These are phyloP conservation scores for Papilio helenus DNA, from an alignment of 1,140 invertebrate genomes.

Conservation along the genomic window DNA sequence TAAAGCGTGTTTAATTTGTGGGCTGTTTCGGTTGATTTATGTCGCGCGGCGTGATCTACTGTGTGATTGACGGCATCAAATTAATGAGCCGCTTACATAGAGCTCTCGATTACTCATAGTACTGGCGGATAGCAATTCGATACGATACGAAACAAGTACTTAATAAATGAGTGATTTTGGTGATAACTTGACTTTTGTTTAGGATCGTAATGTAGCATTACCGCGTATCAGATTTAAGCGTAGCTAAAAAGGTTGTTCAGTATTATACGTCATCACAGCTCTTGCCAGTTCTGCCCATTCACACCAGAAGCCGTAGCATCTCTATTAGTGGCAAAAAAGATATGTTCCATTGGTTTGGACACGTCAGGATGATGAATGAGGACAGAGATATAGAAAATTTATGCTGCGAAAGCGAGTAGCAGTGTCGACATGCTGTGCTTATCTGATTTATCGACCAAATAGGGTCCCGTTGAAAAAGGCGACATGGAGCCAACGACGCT, in stretches of 20 bases:
- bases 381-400: constrained; percentile 25
- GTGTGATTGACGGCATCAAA: constrained; percentile 33
- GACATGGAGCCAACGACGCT: neutral
- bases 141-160: neutral
- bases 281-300: neutral
- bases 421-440: constrained; percentile 26
- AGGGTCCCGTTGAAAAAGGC: constrained; percentile 8
- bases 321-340: constrained; percentile 12
- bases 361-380: constrained; percentile 17
- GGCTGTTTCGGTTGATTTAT: constrained; percentile 28
- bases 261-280: neutral
- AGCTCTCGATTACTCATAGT: constrained; percentile 4
- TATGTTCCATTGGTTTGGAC: constrained; percentile 22
- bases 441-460: constrained; percentile 25
- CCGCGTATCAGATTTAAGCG: neutral
- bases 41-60: constrained; percentile 4
- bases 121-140: neutral
- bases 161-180: neutral
- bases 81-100: constrained; percentile 20
- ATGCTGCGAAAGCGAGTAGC: constrained; percentile 24
- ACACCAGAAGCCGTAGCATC: neutral
- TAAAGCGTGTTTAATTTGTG: constrained; percentile 36
- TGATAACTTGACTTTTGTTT: neutral
- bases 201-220: neutral
- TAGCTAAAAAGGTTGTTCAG: neutral